phyloP scores from a whole-genome alignment of 2,113 vertebrate genomes.

The Gopherus evgoodei region DNA sequence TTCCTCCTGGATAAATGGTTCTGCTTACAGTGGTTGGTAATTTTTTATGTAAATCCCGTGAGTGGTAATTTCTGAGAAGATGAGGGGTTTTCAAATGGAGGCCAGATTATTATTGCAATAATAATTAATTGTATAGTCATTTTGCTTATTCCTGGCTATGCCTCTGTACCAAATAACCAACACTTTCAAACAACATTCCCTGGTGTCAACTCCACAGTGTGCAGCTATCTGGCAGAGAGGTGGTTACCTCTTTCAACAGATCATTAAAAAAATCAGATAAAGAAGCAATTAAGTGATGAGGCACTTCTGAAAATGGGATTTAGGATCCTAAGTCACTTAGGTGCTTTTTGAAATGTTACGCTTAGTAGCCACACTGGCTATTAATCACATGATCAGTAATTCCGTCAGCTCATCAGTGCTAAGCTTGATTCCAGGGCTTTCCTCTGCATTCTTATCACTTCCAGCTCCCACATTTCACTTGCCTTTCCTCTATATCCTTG shows the following conservation, averaged over 20 bases:
- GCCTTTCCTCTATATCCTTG: neutral
- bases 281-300: neutral
- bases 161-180: neutral
- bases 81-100: neutral
- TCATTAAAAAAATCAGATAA: slow-evolving; percentile 4
- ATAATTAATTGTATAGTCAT: neutral
- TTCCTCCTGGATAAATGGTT: slow-evolving; percentile 19
- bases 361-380: neutral
- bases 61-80: neutral
- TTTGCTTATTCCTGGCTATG: neutral
- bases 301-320: neutral
- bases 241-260: neutral
- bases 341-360: neutral
- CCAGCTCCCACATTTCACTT: neutral
- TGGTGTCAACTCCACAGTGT: neutral
- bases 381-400: neutral
- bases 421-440: neutral
- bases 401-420: neutral
- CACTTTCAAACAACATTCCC: slow-evolving; percentile 5
- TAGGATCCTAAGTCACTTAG: neutral
- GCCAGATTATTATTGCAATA: neutral
- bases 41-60: neutral
- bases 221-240: neutral
- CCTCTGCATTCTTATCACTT: neutral
- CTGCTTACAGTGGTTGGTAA: neutral